These are phyloP conservation scores for Eurypyga helias DNA, from an alignment of 2,113 vertebrate genomes.

Conservation along the genomic window DNA sequence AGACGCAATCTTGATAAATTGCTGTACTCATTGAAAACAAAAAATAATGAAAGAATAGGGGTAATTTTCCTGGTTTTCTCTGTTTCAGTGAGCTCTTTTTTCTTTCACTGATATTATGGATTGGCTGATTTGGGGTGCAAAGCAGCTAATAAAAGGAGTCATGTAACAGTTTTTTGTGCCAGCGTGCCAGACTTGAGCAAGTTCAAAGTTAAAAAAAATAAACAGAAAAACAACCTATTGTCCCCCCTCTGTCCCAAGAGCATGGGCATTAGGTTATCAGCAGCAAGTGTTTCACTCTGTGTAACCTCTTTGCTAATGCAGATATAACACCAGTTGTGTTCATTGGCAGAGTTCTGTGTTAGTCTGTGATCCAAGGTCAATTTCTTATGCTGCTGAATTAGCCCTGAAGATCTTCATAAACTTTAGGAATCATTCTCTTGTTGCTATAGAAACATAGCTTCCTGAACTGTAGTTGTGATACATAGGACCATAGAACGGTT, in stretches of 20 bases:
- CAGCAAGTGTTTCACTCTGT: not conserved
- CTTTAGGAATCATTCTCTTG: not conserved
- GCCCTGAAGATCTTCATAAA: not conserved
- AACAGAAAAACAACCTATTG: not conserved
- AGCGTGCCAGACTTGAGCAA: not conserved
- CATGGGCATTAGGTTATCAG: not conserved
- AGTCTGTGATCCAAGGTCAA: not conserved
- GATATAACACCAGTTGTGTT: not conserved
- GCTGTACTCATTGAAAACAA: not conserved
- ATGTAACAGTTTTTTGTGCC: not conserved
- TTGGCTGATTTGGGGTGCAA: not conserved
- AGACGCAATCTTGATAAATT: not conserved
- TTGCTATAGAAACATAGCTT: not conserved
- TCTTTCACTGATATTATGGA: not conserved
- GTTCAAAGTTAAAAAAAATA: not conserved
- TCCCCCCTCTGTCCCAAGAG: accelerated
- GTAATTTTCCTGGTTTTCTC: not conserved
- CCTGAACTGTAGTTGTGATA: not conserved
- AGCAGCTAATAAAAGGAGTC: not conserved
- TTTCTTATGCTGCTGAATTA: not conserved
- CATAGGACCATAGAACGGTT: too few species aligned
- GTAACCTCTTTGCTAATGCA: not conserved
- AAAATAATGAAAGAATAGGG: not conserved
- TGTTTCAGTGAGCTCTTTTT: not conserved
- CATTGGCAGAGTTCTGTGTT: not conserved